Percentiles rank a stretch among this genome's conserved stretches.
These are phyloP conservation scores for Synergus japonicus DNA, from an alignment of 2,888 invertebrate genomes.

Conservation along the genomic window DNA sequence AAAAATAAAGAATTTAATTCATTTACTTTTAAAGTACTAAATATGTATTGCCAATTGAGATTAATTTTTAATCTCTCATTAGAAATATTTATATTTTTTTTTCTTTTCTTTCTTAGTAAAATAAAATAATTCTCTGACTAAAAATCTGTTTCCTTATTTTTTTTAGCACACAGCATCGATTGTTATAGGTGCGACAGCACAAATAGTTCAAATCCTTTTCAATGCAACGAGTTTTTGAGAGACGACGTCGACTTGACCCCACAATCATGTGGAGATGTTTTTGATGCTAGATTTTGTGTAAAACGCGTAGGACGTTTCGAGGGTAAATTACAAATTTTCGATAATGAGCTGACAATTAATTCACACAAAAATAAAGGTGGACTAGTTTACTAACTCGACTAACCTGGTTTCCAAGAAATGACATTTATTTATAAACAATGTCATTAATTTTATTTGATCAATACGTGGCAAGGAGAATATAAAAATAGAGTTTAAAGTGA, in stretches of 20 bases:
- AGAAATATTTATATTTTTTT: conserved; percentile 38
- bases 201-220: conserved; percentile 86
- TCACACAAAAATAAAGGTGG: background rate
- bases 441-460: background rate
- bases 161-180: conserved; percentile 82
- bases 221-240: conserved; percentile 89
- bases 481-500: background rate
- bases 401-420: background rate
- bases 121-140: background rate
- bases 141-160: conserved; percentile 55
- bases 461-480: background rate
- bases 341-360: background rate
- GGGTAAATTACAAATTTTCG: conserved; percentile 80
- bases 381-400: conserved; percentile 6
- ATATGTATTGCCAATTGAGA: too few species aligned
- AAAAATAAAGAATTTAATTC: background rate
- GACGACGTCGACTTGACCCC: conserved; percentile 83
- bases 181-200: conserved; percentile 96
- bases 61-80: too few species aligned
- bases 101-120: background rate
- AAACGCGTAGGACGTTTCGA: conserved; percentile 95
- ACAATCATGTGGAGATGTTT: conserved; percentile 87
- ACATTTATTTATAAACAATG: background rate
- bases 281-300: conserved; percentile 92
- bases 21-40: too few species aligned